Evolutionary conservation across 30 jellyfish, hydroid and myxozoan species (phyloP).

Genomic region (Chrysaora quinquecirrha): DNA sequence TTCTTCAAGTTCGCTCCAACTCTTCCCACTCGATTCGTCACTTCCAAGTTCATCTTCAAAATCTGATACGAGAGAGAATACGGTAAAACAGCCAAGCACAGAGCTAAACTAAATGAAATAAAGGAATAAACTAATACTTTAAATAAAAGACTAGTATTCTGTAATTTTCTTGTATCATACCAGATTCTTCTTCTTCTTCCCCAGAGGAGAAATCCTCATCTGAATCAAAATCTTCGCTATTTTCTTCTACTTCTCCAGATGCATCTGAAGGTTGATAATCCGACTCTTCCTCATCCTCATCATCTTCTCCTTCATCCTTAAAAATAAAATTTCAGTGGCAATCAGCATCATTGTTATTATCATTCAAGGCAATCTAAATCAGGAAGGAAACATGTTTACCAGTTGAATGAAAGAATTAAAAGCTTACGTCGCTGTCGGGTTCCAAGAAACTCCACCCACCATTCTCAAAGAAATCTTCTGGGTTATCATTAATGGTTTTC

Average conservation of each 20-base stretch:
- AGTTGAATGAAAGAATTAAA: not conserved
- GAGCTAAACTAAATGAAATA: no score
- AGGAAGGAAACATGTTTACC: not conserved
- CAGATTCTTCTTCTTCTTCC: constrained; percentile 86
- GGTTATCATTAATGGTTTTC: constrained; percentile 98
- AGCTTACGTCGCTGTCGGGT: constrained; percentile 93
- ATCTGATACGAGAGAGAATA: no score
- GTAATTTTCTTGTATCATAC: constrained; percentile 16
- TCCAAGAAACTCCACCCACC: constrained; percentile 99
- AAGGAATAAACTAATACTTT: not conserved
- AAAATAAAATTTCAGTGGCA: not conserved
- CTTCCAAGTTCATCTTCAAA: constrained; percentile 92
- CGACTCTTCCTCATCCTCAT: constrained; percentile 86
- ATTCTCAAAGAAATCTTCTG: constrained; percentile 98
- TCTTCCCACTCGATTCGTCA: constrained; percentile 95
- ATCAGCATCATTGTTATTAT: no score
- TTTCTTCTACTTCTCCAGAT: constrained; percentile 65
- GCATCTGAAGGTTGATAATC: constrained; percentile 91
- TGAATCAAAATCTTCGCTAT: constrained; percentile 71
- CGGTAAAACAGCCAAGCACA: no score
- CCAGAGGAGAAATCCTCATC: constrained; percentile 93
- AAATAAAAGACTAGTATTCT: not conserved
- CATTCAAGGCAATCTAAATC: not conserved
- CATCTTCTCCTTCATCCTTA: constrained; percentile 82
- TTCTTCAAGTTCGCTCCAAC: constrained; percentile 99